Conservation (phyloP, 1,140 invertebrate species). For the Streblospio benedicti region DNA sequence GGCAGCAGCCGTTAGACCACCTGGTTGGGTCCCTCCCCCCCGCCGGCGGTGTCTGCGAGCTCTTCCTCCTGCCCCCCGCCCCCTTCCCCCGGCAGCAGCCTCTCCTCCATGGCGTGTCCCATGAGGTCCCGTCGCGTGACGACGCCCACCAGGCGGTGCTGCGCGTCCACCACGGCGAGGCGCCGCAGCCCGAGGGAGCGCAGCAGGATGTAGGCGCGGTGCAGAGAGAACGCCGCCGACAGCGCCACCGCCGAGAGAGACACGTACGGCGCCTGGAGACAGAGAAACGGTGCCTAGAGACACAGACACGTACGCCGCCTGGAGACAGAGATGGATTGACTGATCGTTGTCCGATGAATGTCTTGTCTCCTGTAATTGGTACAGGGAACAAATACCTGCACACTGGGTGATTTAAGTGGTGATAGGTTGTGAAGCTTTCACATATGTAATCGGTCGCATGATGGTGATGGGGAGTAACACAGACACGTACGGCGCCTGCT, state of each 20-base stretch:
- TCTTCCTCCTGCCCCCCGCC: no score
- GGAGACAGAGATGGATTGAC: not conserved
- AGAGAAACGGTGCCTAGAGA: conserved; percentile 5
- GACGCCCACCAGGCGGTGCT: conserved; percentile 65
- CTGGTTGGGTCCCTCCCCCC: no score
- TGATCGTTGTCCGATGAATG: not conserved
- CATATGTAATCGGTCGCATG: no score
- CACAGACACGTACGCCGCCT: not conserved
- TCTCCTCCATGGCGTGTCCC: conserved; percentile 37
- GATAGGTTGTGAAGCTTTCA: not conserved
- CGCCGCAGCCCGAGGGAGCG: conserved; percentile 85
- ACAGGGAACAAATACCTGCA: not conserved
- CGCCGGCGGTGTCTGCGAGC: no score
- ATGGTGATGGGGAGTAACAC: no score
- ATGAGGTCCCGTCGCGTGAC: conserved; percentile 48
- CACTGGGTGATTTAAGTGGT: not conserved
- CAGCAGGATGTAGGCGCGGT: conserved; percentile 82
- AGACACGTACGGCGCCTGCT: no score
- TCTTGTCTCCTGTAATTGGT: not conserved
- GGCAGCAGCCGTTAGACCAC: no score
- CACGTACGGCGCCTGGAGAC: conserved; percentile 42
- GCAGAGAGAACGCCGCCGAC: conserved; percentile 55
- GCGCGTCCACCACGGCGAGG: conserved; percentile 80
- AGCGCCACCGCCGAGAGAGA: conserved; percentile 44
- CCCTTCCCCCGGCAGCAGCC: no score